Percentiles rank a stretch among this genome's conserved stretches.
Evolutionary conservation across 2,113 vertebrate genomes (phyloP).

Genomic region (Nesoenas mayeri): DNA sequence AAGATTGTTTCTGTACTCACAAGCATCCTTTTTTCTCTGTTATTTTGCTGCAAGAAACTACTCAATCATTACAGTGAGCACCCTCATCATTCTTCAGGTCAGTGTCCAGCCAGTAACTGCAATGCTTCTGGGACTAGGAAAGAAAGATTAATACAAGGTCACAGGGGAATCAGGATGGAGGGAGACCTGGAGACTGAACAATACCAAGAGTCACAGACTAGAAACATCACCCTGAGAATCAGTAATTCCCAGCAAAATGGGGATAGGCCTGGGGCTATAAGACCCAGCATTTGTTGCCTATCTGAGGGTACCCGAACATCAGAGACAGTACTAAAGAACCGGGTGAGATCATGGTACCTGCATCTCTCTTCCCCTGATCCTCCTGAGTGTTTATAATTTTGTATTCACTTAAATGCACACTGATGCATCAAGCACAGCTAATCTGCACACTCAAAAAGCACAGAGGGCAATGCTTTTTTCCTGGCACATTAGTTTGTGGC

Average conservation of each 20-base stretch:
- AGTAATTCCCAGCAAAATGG: background rate
- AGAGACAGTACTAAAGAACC: background rate
- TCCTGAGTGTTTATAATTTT: background rate
- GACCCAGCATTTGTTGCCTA: background rate
- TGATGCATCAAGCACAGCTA: background rate
- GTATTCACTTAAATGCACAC: background rate
- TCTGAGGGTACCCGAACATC: background rate
- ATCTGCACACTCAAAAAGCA: accelerated
- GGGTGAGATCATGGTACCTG: background rate
- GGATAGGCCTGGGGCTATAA: background rate
- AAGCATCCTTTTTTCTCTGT: background rate
- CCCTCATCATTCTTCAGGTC: background rate
- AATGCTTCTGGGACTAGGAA: background rate
- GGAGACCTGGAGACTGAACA: background rate
- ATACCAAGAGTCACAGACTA: background rate
- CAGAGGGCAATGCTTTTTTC: background rate
- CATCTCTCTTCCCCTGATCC: background rate
- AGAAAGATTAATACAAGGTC: background rate
- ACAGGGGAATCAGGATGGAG: background rate
- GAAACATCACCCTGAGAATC: background rate
- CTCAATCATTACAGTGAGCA: background rate
- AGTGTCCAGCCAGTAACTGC: background rate
- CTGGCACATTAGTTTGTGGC: background rate
- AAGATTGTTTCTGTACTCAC: background rate
- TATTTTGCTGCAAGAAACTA: background rate